Conservation (phyloP, 2,797 vertebrate genomes). For the Microctenopoma stevenorrisi region DNA sequence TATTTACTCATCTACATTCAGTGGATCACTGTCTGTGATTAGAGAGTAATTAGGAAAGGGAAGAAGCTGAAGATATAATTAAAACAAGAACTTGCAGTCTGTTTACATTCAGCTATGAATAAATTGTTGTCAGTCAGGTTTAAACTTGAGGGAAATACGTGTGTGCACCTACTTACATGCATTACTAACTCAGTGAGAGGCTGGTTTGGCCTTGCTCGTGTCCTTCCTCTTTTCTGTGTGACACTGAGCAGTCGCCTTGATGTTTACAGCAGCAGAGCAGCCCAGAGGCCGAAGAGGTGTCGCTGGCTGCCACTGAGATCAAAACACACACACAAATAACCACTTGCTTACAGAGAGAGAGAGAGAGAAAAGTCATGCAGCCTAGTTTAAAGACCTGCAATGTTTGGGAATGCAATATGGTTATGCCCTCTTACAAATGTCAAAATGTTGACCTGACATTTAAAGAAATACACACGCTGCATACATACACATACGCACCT, state of each 20-base stretch:
- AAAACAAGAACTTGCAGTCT: conserved; percentile 22
- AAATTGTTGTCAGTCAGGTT: conserved; percentile 44
- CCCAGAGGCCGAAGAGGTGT: conserved; percentile 53
- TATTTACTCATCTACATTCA: conserved; percentile 16
- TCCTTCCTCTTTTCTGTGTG: conserved; percentile 31
- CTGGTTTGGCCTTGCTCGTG: conserved; percentile 9
- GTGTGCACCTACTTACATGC: conserved; percentile 16
- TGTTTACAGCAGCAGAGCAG: conserved; percentile 45
- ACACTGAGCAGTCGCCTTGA: conserved; percentile 27
- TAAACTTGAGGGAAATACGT: conserved; percentile 17
- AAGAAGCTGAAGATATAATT: conserved; percentile 15
- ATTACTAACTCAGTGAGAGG: conserved; percentile 15
- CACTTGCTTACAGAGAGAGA: neutral
- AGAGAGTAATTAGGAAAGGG: conserved; percentile 29
- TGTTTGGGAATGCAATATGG: conserved; percentile 2
- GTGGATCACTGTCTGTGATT: conserved; percentile 15
- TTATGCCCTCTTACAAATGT: conserved; percentile 13
- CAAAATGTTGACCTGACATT: conserved; percentile 14
- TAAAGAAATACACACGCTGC: conserved; percentile 1
- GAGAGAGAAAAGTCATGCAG: neutral
- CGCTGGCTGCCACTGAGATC: conserved; percentile 30
- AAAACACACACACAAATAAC: conserved; percentile 29
- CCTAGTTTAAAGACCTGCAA: conserved; percentile 2
- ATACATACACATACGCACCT: neutral
- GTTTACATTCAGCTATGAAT: conserved; percentile 27